Evolutionary conservation across 2,797 vertebrate species (phyloP), one percentile per base, ranked within the genome.

Genomic region (Bradypodion ventrale): DNA sequence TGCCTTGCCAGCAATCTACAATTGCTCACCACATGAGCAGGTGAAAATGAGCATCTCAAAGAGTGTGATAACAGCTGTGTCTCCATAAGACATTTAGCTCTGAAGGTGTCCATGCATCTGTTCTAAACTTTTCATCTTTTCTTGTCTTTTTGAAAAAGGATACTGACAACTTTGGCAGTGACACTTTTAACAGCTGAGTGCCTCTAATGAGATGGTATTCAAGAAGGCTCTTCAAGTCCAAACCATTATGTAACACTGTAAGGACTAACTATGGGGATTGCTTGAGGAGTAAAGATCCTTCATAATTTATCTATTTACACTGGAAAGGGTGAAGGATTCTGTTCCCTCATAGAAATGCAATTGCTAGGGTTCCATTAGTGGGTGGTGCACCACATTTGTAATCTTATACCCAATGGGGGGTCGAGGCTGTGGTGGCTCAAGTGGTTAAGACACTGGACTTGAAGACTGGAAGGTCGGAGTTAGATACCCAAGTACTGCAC

Each of bases 161-260:
- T 68, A 29, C 62, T 89, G 89, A 90, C 69, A 2, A 16, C 40
- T 78, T 88, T 91, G 35, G 0, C 86, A 68, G 0, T 89, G 73
- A 82, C 3, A 5, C 1, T 86, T n/a, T 87, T 23, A 42, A 0
- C 52, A 84, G 23, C 23, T 66, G 35, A 84, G 29, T 35, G 40
- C 66, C 59, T 86, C 15, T 60, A 80, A 86, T 25, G 13, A 73
- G 78, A 78, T 80, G 62, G 49, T 32, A 6, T 83, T 85, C 73
- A 83, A 80, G 27, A 7, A 83, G 62, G 60, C 60, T 59, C 2
- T 83, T 75, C 75, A 84, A 5, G 1, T 12, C 0, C 37, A 49
- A 1, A 63, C 84, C 66, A 1, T 44, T 81, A 49, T 2, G 13
- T 46, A 23, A 49, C 68, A 60, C 73, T 1, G 0, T 8, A 49